phyloP scores from a whole-genome alignment of 2,888 invertebrate species.

The Ceratothoa steindachneri region DNA sequence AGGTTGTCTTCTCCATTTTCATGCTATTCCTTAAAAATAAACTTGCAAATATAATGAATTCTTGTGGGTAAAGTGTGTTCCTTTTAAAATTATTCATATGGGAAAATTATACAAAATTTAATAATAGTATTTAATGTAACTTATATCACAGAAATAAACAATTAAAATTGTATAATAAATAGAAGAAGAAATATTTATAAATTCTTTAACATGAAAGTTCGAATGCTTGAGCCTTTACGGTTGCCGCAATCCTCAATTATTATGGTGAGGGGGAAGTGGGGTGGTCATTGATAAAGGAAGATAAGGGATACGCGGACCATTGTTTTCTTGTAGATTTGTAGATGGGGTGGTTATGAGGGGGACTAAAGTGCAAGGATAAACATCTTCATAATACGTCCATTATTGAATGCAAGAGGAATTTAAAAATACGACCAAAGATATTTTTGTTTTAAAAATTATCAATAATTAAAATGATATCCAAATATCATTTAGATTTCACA shows the following conservation, averaged over 20 bases:
- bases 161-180: constrained; percentile 44
- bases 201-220: constrained; percentile 46
- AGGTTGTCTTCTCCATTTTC: too few species aligned
- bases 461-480: neutral
- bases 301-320: neutral
- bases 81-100: neutral
- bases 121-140: constrained; percentile 47
- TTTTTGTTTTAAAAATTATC: neutral
- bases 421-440: neutral
- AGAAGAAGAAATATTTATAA: constrained; percentile 43
- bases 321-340: neutral
- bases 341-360: neutral
- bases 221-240: constrained; percentile 34
- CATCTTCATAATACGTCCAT: neutral
- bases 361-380: neutral
- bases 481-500: neutral
- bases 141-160: constrained; percentile 48
- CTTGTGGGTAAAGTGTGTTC: too few species aligned
- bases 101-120: constrained; percentile 22
- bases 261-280: neutral
- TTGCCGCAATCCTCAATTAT: neutral
- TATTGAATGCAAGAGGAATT: neutral
- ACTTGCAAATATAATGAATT: too few species aligned
- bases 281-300: neutral
- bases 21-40: too few species aligned